Conservation (phyloP, 1,140 invertebrate genomes). For the Drosophila aff. region DNA sequence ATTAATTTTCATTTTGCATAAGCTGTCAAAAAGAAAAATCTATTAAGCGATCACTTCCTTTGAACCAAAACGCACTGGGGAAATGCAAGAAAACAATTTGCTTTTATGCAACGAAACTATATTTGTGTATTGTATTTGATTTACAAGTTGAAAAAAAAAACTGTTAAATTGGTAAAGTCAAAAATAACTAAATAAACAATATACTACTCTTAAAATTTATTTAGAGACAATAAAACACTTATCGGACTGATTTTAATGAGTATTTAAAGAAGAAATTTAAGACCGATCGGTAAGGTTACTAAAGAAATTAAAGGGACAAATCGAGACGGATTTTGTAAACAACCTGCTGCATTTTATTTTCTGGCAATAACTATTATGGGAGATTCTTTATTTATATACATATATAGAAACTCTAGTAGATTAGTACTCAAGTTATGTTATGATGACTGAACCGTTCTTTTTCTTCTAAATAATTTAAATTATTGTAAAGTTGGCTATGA, state of each 20-base stretch:
- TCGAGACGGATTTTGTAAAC: no score
- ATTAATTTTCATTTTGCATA: constrained; percentile 57
- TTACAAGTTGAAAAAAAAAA: neutral
- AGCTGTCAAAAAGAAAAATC: constrained; percentile 59
- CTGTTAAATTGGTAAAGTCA: no score
- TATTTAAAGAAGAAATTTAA: neutral
- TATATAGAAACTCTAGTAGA: no score
- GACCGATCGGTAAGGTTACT: neutral
- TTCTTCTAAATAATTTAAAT: neutral
- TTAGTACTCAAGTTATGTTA: no score
- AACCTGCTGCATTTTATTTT: neutral
- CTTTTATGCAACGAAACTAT: constrained; percentile 31
- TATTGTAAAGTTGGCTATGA: no score
- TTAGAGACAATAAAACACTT: neutral
- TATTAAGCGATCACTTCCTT: constrained; percentile 52
- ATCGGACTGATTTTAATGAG: neutral
- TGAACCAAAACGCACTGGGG: constrained; percentile 7
- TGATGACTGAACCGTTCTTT: no score
- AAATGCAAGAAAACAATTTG: constrained; percentile 22
- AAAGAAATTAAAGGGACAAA: neutral
- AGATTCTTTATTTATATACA: no score
- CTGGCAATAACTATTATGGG: neutral
- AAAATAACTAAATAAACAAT: neutral
- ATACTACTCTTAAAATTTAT: neutral
- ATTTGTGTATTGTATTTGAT: neutral